These are phyloP conservation scores for Diprion similis DNA, from an alignment of 1,140 invertebrate genomes.

Conservation along the genomic window DNA sequence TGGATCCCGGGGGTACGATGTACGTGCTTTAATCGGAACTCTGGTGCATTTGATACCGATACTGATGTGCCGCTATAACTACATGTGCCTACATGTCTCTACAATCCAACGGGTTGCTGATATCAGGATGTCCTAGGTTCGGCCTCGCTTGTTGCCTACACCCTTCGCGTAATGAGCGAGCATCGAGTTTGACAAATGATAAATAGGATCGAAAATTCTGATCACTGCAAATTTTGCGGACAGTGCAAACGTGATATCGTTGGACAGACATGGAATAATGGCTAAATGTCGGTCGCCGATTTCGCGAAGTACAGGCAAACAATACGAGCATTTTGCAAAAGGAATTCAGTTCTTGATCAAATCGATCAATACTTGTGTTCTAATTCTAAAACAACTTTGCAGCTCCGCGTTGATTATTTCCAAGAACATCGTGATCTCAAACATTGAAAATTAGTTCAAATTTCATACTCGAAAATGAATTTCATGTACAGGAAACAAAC, in stretches of 20 bases:
- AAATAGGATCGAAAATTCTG: background rate
- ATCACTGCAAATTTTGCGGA: background rate
- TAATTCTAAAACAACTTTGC: too few species aligned
- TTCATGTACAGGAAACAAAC: too few species aligned
- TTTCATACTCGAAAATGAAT: too few species aligned
- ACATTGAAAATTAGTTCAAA: too few species aligned
- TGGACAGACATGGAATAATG: too few species aligned
- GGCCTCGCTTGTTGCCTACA: background rate
- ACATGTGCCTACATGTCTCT: background rate
- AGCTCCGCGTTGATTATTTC: too few species aligned
- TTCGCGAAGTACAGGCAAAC: too few species aligned
- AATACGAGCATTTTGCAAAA: too few species aligned
- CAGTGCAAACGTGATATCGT: background rate
- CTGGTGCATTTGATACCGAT: constrained; percentile 28
- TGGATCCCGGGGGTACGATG: constrained; percentile 47
- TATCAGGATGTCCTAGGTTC: background rate
- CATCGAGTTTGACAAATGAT: background rate
- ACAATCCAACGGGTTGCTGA: background rate
- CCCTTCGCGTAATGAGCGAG: background rate
- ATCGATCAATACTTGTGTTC: too few species aligned
- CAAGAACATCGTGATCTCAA: too few species aligned
- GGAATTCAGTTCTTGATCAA: background rate
- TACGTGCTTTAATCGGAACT: constrained; percentile 49
- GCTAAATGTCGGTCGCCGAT: too few species aligned
- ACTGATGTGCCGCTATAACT: constrained; percentile 11